These are phyloP conservation scores for Syndactyla subalaris DNA, from an alignment of 2,797 vertebrate genomes.

Conservation along the genomic window DNA sequence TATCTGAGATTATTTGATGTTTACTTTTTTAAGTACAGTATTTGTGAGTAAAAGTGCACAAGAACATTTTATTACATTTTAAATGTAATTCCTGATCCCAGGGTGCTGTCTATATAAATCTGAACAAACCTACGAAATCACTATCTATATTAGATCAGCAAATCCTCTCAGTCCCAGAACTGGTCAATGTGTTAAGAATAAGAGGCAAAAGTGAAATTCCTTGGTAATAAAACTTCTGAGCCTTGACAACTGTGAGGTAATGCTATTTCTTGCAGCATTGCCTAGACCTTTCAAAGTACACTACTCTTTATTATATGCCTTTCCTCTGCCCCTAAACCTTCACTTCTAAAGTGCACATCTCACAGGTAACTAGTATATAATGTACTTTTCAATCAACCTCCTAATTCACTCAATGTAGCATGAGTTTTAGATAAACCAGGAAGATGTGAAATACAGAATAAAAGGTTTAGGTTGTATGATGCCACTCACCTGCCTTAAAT, in stretches of 20 bases:
- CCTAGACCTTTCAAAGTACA: constrained; percentile 73
- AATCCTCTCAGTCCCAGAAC: constrained; percentile 79
- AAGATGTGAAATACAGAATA: constrained; percentile 41
- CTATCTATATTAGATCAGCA: constrained; percentile 87
- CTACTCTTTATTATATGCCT: constrained; percentile 44
- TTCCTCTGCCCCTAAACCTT: constrained; percentile 70
- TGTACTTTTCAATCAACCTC: constrained; percentile 65
- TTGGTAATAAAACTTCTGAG: constrained; percentile 84
- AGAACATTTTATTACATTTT: constrained; percentile 85
- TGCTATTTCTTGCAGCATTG: constrained; percentile 71
- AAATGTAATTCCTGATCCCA: constrained; percentile 84
- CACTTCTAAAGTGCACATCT: constrained; percentile 66
- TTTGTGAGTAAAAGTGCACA: constrained; percentile 82
- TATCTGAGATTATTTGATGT: constrained; percentile 80
- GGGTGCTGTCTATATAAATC: constrained; percentile 83
- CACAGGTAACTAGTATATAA: constrained; percentile 68
- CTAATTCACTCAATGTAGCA: constrained; percentile 35
- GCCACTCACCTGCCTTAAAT: constrained; percentile 30
- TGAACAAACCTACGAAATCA: constrained; percentile 81
- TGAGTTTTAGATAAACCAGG: constrained; percentile 39
- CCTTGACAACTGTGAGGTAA: constrained; percentile 80
- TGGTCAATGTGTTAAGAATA: constrained; percentile 78
- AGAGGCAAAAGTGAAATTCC: constrained; percentile 80
- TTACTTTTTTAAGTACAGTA: constrained; percentile 84
- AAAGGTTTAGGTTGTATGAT: constrained; percentile 3